Base-by-base conservation (phyloP, 1,140 invertebrate genomes). In the Heliothis virescens region DNA sequence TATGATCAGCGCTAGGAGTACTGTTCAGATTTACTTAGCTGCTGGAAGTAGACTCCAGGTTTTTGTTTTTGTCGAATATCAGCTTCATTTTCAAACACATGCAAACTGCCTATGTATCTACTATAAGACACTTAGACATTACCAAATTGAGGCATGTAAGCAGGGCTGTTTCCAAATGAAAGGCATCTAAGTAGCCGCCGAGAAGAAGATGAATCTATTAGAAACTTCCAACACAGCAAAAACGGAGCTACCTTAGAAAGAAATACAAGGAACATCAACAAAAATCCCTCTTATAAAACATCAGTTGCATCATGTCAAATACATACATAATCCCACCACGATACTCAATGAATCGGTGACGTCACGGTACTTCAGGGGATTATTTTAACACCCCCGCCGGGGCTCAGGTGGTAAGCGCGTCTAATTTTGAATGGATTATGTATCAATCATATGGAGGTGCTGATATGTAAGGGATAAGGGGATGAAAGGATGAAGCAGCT, bases 401-500 rank as follows among this genome's bases (percentile, higher is more conserved):
- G 10, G 41, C 29, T 60, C 57, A 50, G 55, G 72, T 62, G 55
- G 57, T 75, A 21, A 75, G 57, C 55, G 47, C 41, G 41, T 75
- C 72, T 75, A 60, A 75, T 75, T 75, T 75, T 75, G 69, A 75
- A 75, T 75, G 72, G 72, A 75, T 75, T 75, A 75, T 41, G 29
- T 72, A 57, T 72, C 52, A 55, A 57, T 72, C 67, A 71, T 52
- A 71, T n/a, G 53, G 67, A 29, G 52, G 47, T 71, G 48, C 10
- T 41, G 60, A 29, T 60, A 29, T 41, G 34, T 41, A 47, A 41
- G 9, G 67, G 67, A 69, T 69, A 26, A 63, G 41, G 9, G 62
- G 26, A 16, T 63, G 47, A 71, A 13, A 26, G 63, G 67, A 71
- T 71, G 48, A 26, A 50, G 18, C 3, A 16, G 62, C n/a, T 67